phyloP scores from a whole-genome alignment of 2,888 invertebrate genomes.

The Heliconius hortense region DNA sequence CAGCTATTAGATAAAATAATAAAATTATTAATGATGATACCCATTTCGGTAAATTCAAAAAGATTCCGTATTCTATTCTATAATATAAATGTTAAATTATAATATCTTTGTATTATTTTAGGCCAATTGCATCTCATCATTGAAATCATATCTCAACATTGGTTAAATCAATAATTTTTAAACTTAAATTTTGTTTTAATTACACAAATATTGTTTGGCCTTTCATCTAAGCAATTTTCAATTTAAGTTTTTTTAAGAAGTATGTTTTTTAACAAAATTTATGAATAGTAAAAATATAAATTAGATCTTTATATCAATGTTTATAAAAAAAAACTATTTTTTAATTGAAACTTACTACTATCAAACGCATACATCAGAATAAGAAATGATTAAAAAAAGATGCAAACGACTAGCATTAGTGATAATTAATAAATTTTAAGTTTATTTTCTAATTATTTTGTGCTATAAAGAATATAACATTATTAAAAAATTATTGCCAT shows the following conservation, averaged over 20 bases:
- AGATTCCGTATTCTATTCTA: background rate
- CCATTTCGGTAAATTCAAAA: background rate
- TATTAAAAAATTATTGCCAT: conserved; percentile 2
- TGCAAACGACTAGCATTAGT: background rate
- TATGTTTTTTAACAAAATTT: background rate
- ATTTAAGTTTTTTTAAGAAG: no score
- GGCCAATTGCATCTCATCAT: background rate
- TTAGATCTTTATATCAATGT: background rate
- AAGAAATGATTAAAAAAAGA: background rate
- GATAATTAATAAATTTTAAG: background rate
- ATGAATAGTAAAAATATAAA: background rate
- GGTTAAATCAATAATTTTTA: background rate
- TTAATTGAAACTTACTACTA: background rate
- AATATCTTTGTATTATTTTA: no score
- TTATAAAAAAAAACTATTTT: background rate
- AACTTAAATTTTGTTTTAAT: background rate
- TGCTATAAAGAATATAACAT: background rate
- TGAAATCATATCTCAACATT: background rate
- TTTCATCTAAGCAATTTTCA: background rate
- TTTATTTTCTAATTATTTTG: background rate
- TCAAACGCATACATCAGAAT: background rate
- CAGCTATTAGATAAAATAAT: background rate
- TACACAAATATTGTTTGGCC: background rate
- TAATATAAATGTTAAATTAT: background rate
- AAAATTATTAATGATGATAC: background rate